Percentiles rank a stretch among this genome's conserved stretches.
Evolutionary conservation across 2,888 invertebrate genomes (phyloP).

Genomic region (Ariolimax columbianus): DNA sequence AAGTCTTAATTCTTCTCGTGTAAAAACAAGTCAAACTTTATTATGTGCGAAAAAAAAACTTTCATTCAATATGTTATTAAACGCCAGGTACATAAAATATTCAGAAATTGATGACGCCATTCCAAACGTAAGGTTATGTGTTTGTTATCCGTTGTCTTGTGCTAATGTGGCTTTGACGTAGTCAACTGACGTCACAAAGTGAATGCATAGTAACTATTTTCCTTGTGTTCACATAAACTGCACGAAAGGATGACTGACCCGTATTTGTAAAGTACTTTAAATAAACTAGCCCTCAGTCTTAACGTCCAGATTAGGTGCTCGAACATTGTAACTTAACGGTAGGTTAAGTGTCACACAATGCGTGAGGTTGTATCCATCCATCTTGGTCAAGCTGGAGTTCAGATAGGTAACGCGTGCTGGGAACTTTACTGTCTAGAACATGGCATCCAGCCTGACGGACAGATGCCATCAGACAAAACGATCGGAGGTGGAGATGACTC

Average conservation of each 20-base stretch:
- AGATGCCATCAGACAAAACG: conserved; percentile 77
- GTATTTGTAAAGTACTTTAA: conserved; percentile 3
- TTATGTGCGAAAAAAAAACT: too few species aligned
- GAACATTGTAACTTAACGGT: not conserved
- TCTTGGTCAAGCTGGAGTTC: conserved; percentile 42
- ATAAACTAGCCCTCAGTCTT: conserved; percentile 23
- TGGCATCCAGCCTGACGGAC: conserved; percentile 81
- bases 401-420: conserved; percentile 82
- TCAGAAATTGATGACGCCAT: conserved; percentile 21
- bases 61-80: too few species aligned
- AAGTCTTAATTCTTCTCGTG: too few species aligned
- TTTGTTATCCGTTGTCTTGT: conserved; percentile 16
- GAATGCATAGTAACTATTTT: conserved; percentile 38
- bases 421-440: conserved; percentile 80
- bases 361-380: conserved; percentile 45
- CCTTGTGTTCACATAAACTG: conserved; percentile 23
- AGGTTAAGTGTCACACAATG: conserved; percentile 26
- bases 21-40: too few species aligned
- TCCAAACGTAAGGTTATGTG: not conserved
- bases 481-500: conserved; percentile 86
- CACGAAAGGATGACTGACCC: conserved; percentile 24
- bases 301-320: not conserved
- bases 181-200: conserved; percentile 26
- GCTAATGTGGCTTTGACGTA: conserved; percentile 8
- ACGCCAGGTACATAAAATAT: too few species aligned